Evolutionary conservation across 2,888 invertebrate species (phyloP).

Genomic region (Limnephilus lunatus): DNA sequence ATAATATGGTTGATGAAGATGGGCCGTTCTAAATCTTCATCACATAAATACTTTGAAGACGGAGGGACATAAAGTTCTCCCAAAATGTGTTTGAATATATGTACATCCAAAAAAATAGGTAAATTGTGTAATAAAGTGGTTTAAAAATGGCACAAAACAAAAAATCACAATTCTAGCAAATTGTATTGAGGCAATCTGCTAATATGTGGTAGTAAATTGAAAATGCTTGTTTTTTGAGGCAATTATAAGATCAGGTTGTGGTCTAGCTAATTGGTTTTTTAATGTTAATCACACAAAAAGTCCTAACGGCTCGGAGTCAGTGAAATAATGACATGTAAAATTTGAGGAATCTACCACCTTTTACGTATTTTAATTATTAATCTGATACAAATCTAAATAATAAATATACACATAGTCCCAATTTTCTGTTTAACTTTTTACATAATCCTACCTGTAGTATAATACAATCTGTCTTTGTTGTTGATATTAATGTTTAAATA

Average conservation of each 20-base stretch:
- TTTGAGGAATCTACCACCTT: background rate
- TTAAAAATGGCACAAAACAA: background rate
- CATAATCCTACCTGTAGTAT: too few relatives aligned
- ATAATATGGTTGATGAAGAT: background rate
- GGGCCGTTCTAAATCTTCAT: background rate
- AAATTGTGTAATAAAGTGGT: too few relatives aligned
- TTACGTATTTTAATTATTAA: too few relatives aligned
- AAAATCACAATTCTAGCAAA: background rate
- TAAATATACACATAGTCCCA: too few relatives aligned
- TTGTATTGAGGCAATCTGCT: background rate
- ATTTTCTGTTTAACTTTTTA: too few relatives aligned
- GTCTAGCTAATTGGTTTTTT: background rate
- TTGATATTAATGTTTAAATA: background rate
- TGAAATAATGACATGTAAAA: background rate
- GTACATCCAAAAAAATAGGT: background rate
- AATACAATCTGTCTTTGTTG: background rate
- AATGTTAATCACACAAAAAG: too few relatives aligned
- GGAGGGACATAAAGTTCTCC: background rate
- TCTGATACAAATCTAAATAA: too few relatives aligned
- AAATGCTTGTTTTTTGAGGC: too few relatives aligned
- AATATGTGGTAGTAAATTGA: background rate
- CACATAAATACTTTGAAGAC: background rate
- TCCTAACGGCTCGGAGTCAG: background rate
- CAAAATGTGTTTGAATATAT: background rate
- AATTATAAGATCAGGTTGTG: too few relatives aligned